Evolutionary conservation across 2,888 invertebrate genomes (phyloP).

Genomic region (Clanis bilineata): DNA sequence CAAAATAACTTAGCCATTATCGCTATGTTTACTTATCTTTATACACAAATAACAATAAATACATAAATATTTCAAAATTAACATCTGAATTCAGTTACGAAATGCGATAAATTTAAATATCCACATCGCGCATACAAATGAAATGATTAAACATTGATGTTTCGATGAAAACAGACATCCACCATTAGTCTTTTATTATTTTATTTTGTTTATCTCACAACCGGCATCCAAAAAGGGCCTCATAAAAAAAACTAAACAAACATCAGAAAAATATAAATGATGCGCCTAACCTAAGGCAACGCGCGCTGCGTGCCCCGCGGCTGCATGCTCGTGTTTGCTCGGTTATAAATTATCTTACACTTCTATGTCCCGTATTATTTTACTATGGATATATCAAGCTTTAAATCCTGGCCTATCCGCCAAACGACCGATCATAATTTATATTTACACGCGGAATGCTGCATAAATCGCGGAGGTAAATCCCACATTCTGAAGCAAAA

Average conservation of each 20-base stretch:
- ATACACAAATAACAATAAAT: background rate
- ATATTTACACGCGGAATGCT: conserved; percentile 55
- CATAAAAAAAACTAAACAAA: conserved; percentile 73
- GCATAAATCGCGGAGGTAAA: conserved; percentile 63
- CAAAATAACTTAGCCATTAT: background rate
- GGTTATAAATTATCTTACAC: conserved; percentile 76
- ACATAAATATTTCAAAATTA: conserved; percentile 51
- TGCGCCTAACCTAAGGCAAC: conserved; percentile 75
- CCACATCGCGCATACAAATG: conserved; percentile 66
- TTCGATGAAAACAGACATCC: conserved; percentile 68
- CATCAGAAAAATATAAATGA: conserved; percentile 80
- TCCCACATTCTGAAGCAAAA: conserved; percentile 54
- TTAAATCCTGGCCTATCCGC: conserved; percentile 63
- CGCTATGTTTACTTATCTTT: background rate
- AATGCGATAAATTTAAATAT: conserved; percentile 64
- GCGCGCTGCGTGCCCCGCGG: conserved; percentile 58
- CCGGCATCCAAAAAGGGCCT: conserved; percentile 64
- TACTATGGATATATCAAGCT: conserved; percentile 71
- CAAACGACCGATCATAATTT: conserved; percentile 68
- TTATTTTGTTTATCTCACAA: conserved; percentile 69
- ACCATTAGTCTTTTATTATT: conserved; percentile 75
- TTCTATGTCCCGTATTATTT: conserved; percentile 72
- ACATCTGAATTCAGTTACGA: conserved; percentile 60
- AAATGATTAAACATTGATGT: conserved; percentile 72
- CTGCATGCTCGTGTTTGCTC: conserved; percentile 61